Base-by-base conservation (phyloP, 2,113 vertebrate genomes). In the Dromiciops gliroides region DNA sequence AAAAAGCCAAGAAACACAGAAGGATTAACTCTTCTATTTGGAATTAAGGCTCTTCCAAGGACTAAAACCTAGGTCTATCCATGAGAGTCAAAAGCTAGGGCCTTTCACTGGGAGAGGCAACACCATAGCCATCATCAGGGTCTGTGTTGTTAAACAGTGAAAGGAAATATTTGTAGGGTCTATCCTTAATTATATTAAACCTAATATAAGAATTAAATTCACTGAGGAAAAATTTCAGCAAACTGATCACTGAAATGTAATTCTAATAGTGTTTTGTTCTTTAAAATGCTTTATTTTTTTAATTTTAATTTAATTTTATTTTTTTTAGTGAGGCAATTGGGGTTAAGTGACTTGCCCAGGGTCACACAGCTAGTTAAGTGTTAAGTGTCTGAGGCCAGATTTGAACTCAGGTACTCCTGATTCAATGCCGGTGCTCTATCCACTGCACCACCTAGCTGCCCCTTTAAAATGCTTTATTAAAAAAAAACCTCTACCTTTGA, bases 221-320 rank as follows among this genome's bases (percentile, higher is more conserved):
- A 89, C 44, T 90, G 89, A 89, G 94, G 91, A 49, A 88, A 95
- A 67, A 44, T 56, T 19, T 49, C n/a, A 89, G 22, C 6, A 89
- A 1, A 50, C 3, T 44, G 47, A 26, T 25, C 14, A 89, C 37
- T 47, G 56, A 95, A 88, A 37, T 10, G 28, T 23, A 28, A 44
- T 91, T 96, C 51, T 23, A 49, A 22, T 50, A 37, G 60, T 67
- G 12, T 4, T 67, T 37, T 67, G 31, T 14, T 67, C 14, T 67
- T 67, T 67, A 37, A 67, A 16, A 67, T 37, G 31, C 60, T 37
- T 37, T 37, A 5, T 67, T 16, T n/a, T n/a, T n/a, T n/a, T n/a
- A n/a, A n/a, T n/a, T n/a, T n/a, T n/a, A n/a, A n/a, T n/a, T n/a
- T n/a, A n/a, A n/a, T n/a, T n/a, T n/a, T n/a, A n/a, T n/a, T n/a